Evolutionary conservation across 2,113 vertebrate genomes (phyloP).

Genomic region (Onychostoma macrolepis): DNA sequence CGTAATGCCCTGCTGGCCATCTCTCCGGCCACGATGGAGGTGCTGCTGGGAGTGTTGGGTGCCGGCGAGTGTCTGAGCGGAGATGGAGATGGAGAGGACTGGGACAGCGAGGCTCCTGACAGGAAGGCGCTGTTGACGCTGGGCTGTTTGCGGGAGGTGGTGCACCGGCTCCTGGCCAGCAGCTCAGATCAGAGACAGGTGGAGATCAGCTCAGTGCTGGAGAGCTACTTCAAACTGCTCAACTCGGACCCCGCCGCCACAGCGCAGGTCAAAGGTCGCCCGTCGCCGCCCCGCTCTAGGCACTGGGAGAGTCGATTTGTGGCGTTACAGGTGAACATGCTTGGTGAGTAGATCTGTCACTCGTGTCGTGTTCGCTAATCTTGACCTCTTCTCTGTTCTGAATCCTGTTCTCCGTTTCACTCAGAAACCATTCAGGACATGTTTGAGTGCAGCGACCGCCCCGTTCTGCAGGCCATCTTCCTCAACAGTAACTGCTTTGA

Average conservation of each 20-base stretch:
- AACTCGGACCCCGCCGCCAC: constrained; percentile 90
- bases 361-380: neutral
- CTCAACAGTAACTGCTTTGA: constrained; percentile 99
- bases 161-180: constrained; percentile 90
- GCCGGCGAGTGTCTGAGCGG: constrained; percentile 87
- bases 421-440: constrained; percentile 95
- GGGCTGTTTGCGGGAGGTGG: constrained; percentile 93
- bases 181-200: constrained; percentile 98
- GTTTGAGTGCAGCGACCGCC: constrained; percentile 94
- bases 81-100: constrained; percentile 80
- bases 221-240: constrained; percentile 97
- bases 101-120: constrained; percentile 84
- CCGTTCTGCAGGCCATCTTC: constrained; percentile 97
- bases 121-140: constrained; percentile 89
- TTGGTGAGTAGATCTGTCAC: constrained; percentile 78
- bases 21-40: constrained; percentile 98
- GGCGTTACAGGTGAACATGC: constrained; percentile 93
- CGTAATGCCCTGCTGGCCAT: constrained; percentile 93
- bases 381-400: neutral
- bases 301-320: constrained; percentile 93
- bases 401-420: neutral
- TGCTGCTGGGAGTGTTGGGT: constrained; percentile 90
- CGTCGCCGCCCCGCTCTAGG: constrained; percentile 67
- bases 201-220: constrained; percentile 90
- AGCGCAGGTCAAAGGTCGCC: constrained; percentile 75